Percentiles rank a stretch among this genome's conserved stretches.
Evolutionary conservation across 2,113 vertebrate genomes (phyloP).

Genomic region (Tragelaphus strepsiceros): DNA sequence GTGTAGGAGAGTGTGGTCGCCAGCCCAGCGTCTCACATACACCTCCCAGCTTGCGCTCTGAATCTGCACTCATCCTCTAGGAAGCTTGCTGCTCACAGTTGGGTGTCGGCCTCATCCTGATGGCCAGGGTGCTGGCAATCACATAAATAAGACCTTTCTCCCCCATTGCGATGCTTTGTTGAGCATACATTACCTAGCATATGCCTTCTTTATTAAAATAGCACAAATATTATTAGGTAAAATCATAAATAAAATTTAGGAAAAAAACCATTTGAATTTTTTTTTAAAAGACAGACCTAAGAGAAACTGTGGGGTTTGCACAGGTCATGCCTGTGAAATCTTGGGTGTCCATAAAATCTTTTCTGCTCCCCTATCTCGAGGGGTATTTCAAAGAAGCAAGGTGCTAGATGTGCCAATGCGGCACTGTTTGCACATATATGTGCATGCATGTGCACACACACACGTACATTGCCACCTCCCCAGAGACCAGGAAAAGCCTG

Average conservation of each 20-base stretch:
- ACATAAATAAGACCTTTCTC: neutral
- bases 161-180: neutral
- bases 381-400: neutral
- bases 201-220: neutral
- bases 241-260: neutral
- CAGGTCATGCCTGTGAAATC: neutral
- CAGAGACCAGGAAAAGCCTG: neutral
- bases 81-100: neutral
- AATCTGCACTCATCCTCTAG: neutral
- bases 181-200: neutral
- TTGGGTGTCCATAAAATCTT: neutral
- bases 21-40: neutral
- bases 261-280: neutral
- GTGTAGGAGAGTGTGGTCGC: neutral
- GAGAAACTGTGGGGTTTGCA: neutral
- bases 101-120: neutral
- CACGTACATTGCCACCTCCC: neutral
- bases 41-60: neutral
- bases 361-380: neutral
- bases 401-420: neutral
- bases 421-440: neutral
- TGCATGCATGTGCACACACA: fast-evolving
- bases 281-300: neutral
- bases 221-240: neutral
- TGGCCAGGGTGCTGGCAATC: neutral